A percentile compares a stretch with the other conserved stretches of the same genome.
These are phyloP conservation scores for Oxygymnocypris stewartii DNA, from an alignment of 2,113 vertebrate genomes.

Conservation along the genomic window DNA sequence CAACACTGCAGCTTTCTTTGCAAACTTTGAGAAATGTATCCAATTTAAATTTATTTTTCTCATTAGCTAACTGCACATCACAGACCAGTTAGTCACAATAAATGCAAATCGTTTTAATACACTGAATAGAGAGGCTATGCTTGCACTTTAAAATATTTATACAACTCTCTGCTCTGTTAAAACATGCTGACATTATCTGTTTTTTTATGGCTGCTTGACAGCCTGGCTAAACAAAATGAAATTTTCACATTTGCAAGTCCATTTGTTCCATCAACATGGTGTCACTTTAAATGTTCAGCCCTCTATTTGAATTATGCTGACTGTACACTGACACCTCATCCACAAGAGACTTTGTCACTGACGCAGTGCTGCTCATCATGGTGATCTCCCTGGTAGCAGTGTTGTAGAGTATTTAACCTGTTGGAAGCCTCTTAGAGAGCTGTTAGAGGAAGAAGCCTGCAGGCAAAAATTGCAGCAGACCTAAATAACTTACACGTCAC, in stretches of 20 bases:
- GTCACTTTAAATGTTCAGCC: conserved; percentile 15
- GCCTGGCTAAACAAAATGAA: background rate
- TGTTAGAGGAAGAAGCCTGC: conserved; percentile 1
- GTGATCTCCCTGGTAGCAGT: conserved; percentile 1
- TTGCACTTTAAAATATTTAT: background rate
- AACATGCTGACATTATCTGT: background rate
- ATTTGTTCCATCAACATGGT: background rate
- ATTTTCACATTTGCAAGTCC: conserved; percentile 11
- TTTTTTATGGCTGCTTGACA: background rate
- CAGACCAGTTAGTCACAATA: background rate
- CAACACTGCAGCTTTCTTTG: background rate
- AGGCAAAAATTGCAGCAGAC: background rate
- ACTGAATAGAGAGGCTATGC: background rate
- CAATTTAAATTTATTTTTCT: background rate
- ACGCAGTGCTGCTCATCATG: background rate
- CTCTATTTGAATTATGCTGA: background rate
- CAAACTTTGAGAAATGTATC: background rate
- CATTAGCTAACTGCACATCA: background rate
- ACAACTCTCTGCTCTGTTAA: background rate
- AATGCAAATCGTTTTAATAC: background rate
- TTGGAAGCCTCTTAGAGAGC: conserved; percentile 20
- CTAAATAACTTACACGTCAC: background rate
- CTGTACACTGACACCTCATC: background rate
- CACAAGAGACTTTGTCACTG: background rate
- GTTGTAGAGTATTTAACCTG: conserved; percentile 25